These are phyloP conservation scores for Didymodactylos carnosus DNA, from an alignment of 2,888 invertebrate genomes.

Conservation along the genomic window DNA sequence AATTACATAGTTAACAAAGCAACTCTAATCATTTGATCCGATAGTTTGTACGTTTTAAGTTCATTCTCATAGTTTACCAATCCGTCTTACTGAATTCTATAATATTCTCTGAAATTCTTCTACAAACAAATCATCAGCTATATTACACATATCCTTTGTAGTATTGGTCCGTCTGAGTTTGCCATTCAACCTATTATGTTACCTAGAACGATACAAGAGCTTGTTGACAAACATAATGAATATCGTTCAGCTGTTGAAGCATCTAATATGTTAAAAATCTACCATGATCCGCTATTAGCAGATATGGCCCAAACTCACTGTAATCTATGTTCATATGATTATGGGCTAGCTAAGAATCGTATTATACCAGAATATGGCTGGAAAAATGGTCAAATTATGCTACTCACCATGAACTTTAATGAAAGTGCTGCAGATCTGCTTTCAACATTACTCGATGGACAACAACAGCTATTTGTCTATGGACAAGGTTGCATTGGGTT, in stretches of 20 bases:
- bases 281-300: conserved; percentile 10
- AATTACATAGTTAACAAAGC: no score
- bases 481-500: not conserved
- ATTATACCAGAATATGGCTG: not conserved
- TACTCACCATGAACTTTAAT: not conserved
- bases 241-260: not conserved
- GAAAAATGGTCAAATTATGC: conserved; percentile 3
- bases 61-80: no score
- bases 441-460: not conserved
- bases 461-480: not conserved
- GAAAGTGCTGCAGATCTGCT: not conserved
- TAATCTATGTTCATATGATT: conserved; percentile 1
- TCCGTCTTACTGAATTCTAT: not conserved
- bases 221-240: conserved; percentile 6
- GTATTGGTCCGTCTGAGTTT: not conserved
- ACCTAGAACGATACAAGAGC: not conserved
- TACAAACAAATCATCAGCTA: not conserved
- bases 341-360: not conserved
- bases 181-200: not conserved
- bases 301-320: conserved; percentile 5
- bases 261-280: conserved; percentile 5
- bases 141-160: not conserved
- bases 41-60: no score
- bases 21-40: no score
- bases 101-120: not conserved